Conservation (phyloP, 2,113 vertebrate genomes). For the Lampris megalopsis region DNA sequence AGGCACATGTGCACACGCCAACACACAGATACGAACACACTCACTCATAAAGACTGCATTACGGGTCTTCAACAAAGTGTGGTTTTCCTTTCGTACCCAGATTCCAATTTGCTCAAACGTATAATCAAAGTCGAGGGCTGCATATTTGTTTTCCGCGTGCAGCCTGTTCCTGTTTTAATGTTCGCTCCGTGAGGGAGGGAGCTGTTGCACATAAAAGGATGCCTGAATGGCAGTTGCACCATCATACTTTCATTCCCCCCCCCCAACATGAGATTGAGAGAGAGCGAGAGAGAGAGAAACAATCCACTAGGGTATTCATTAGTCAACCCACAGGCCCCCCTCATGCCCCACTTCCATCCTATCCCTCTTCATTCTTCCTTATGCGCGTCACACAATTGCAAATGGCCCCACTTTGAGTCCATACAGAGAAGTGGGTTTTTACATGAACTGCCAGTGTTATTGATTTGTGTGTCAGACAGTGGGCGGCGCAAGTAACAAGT, state of each 20-base stretch:
- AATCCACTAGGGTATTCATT: conserved; percentile 77
- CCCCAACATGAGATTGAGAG: conserved; percentile 42
- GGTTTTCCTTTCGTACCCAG: conserved; percentile 41
- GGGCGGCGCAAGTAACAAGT: conserved; percentile 17
- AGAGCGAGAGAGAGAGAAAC: too few species aligned
- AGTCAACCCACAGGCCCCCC: conserved; percentile 51
- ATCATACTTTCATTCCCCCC: conserved; percentile 61
- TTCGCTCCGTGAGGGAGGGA: conserved; percentile 27
- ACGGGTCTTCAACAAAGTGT: conserved; percentile 36
- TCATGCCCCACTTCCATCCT: conserved; percentile 2
- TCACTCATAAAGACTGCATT: conserved; percentile 51
- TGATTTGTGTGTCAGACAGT: conserved; percentile 39
- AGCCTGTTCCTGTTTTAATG: conserved; percentile 43
- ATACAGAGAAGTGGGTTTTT: conserved; percentile 49
- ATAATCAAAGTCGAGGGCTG: conserved; percentile 64
- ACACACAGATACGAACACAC: conserved; percentile 20
- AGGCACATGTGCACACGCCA: not conserved
- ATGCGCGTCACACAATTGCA: conserved; percentile 66
- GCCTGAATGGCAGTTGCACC: conserved; percentile 54
- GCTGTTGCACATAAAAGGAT: conserved; percentile 56
- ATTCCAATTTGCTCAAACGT: conserved; percentile 55
- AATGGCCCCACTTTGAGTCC: conserved; percentile 71
- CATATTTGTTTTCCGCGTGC: conserved; percentile 50
- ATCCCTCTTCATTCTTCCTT: conserved; percentile 4
- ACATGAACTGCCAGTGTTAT: conserved; percentile 40